Conservation (phyloP, 2,113 vertebrate genomes). For the Tenebrosternarchus preto region DNA sequence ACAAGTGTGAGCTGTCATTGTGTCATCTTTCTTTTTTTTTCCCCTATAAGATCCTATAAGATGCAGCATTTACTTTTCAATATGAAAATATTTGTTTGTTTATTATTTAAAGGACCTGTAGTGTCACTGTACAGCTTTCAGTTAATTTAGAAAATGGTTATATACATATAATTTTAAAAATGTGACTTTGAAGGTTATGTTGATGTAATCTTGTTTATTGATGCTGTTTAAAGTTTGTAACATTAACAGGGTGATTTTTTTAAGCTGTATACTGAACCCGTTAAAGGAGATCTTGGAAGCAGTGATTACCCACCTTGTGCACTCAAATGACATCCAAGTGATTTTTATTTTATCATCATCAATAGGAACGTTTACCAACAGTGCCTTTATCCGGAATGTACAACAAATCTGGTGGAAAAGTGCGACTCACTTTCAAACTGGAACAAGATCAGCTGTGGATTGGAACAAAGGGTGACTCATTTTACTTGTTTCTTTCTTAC, state of each 20-base stretch:
- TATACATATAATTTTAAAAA: too few relatives aligned
- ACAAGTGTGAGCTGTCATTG: too few relatives aligned
- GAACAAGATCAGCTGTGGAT: conserved; percentile 99
- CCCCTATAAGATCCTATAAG: too few relatives aligned
- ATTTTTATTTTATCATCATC: conserved; percentile 31
- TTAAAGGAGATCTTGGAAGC: neutral
- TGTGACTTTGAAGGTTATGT: too few relatives aligned
- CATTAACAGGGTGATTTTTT: neutral
- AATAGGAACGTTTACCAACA: conserved; percentile 93
- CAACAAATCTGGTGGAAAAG: conserved; percentile 97
- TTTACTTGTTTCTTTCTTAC: conserved; percentile 9
- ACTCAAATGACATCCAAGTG: conserved; percentile 47
- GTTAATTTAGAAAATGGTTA: neutral
- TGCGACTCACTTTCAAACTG: conserved; percentile 96
- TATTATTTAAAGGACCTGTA: too few relatives aligned
- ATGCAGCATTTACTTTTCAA: too few relatives aligned
- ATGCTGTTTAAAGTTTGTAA: neutral
- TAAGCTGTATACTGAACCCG: neutral
- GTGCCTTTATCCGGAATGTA: conserved; percentile 97
- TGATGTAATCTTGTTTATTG: too few relatives aligned
- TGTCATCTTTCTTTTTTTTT: too few relatives aligned
- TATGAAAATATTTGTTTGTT: too few relatives aligned
- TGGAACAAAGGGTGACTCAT: conserved; percentile 91
- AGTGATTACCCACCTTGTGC: conserved; percentile 33
- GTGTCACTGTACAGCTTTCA: neutral